Percentiles rank a stretch among this genome's conserved stretches.
Conservation (phyloP, 2,113 vertebrate genomes). For the Misgurnus mizolepis region DNA sequence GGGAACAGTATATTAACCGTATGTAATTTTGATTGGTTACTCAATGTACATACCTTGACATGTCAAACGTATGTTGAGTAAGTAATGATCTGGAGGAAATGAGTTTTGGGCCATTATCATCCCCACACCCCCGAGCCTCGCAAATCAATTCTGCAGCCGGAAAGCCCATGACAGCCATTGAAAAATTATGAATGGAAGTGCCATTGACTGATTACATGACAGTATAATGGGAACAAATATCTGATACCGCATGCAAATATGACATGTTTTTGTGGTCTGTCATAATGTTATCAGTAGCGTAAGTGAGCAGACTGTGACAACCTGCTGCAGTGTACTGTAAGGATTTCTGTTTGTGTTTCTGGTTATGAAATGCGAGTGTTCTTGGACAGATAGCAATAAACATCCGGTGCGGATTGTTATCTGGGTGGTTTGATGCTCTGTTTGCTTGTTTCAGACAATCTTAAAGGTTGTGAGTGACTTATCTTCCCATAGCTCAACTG, state of each 20-base stretch:
- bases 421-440: too few species aligned
- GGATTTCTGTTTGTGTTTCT: background rate
- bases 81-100: constrained; percentile 17
- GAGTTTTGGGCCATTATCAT: background rate
- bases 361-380: background rate
- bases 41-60: constrained; percentile 17
- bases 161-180: background rate
- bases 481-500: too few species aligned
- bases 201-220: background rate
- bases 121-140: background rate
- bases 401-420: too few species aligned
- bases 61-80: constrained; percentile 18
- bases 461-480: background rate
- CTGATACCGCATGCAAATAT: background rate
- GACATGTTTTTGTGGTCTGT: constrained; percentile 14
- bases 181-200: constrained; percentile 10
- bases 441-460: background rate
- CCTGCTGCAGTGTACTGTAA: background rate
- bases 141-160: constrained; percentile 9
- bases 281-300: background rate
- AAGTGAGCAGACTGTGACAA: too few species aligned
- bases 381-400: too few species aligned
- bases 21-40: constrained; percentile 20
- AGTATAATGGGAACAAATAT: background rate
- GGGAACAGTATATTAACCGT: constrained; percentile 22